These are phyloP conservation scores for Drosophila aldrichi DNA, from an alignment of 2,888 invertebrate genomes.

Conservation along the genomic window DNA sequence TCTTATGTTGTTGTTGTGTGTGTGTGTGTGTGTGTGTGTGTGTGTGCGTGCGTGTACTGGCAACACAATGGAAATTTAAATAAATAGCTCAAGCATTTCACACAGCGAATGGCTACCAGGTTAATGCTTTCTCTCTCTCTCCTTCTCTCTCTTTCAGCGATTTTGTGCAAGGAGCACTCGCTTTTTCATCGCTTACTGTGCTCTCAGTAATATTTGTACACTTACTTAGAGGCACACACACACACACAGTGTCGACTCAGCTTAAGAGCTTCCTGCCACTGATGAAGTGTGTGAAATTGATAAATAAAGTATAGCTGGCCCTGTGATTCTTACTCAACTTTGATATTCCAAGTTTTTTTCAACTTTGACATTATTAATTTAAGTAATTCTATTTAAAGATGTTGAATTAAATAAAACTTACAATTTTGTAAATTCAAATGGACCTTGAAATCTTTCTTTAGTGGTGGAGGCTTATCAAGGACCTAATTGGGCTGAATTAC, in stretches of 20 bases:
- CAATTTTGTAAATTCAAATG: too few species aligned
- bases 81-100: conserved; percentile 69
- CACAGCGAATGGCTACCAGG: conserved; percentile 29
- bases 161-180: conserved; percentile 57
- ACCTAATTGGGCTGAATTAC: too few species aligned
- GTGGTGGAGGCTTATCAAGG: too few species aligned
- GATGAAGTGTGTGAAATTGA: conserved; percentile 62
- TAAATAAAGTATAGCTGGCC: conserved; percentile 38
- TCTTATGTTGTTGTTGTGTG: conserved; percentile 32
- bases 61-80: conserved; percentile 65
- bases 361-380: too few species aligned
- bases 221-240: conserved; percentile 14
- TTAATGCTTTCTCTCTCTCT: not conserved
- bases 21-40: conserved; percentile 16
- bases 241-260: conserved; percentile 14
- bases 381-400: too few species aligned
- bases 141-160: conserved; percentile 26
- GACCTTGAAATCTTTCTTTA: too few species aligned
- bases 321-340: not conserved
- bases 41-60: conserved; percentile 14
- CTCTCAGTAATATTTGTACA: conserved; percentile 4
- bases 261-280: conserved; percentile 26
- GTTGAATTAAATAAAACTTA: too few species aligned
- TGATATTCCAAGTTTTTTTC: not conserved
- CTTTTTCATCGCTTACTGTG: not conserved